These are phyloP conservation scores for Valencia hispanica DNA, from an alignment of 2,797 vertebrate genomes.

Conservation along the genomic window DNA sequence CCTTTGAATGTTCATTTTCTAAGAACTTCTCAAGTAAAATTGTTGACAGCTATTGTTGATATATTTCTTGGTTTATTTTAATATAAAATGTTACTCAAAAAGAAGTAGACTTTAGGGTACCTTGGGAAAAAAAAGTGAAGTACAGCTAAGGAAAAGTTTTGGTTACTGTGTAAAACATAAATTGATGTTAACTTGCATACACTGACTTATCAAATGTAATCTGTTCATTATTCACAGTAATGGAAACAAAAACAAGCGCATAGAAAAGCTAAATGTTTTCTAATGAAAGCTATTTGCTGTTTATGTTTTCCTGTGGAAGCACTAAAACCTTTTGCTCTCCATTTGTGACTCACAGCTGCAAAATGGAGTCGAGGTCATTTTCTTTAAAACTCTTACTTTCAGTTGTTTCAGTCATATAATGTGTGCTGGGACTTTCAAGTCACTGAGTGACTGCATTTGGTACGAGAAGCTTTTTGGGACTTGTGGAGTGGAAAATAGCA, in stretches of 20 bases:
- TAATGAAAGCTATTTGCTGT: neutral
- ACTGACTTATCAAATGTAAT: neutral
- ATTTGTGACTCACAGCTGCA: conserved; percentile 16
- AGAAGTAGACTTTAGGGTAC: too few relatives aligned
- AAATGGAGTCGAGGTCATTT: conserved; percentile 33
- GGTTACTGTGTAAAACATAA: too few relatives aligned
- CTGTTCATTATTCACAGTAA: neutral
- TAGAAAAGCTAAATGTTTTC: neutral
- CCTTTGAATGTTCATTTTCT: too few relatives aligned
- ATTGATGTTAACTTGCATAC: too few relatives aligned
- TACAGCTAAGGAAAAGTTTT: too few relatives aligned
- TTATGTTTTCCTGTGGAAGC: conserved; percentile 20
- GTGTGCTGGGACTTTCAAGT: conserved; percentile 46
- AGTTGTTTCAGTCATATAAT: conserved; percentile 49
- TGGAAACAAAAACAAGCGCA: neutral
- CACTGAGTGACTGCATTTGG: conserved; percentile 34
- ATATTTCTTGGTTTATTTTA: too few relatives aligned
- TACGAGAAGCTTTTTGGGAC: conserved; percentile 49
- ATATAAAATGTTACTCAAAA: too few relatives aligned
- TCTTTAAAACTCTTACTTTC: conserved; percentile 37
- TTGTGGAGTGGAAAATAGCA: conserved; percentile 72
- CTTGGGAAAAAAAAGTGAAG: too few relatives aligned
- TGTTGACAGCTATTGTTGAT: too few relatives aligned
- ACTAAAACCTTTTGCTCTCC: conserved; percentile 12
- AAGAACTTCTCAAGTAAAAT: too few relatives aligned